Evolutionary conservation across 2,797 vertebrate species (phyloP).

Genomic region (Sebastes oblongus): DNA sequence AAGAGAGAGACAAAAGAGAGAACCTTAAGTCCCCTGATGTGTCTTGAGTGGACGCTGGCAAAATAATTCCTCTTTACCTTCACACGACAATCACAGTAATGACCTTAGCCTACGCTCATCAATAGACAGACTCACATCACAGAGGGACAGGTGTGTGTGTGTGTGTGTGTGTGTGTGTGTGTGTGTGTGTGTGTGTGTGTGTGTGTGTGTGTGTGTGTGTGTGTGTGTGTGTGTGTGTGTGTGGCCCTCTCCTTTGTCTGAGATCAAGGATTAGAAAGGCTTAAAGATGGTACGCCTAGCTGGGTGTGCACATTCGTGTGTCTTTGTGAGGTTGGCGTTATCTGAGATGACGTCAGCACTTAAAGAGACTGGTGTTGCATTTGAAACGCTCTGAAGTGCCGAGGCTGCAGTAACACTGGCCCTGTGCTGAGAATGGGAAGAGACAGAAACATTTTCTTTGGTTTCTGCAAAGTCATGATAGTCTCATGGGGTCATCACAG

Average conservation of each 20-base stretch:
- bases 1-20: constrained; percentile 34
- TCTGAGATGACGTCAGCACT: constrained; percentile 45
- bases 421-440: neutral
- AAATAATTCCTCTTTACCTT: constrained; percentile 65
- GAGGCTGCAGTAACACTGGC: neutral
- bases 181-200: neutral
- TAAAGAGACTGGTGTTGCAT: constrained; percentile 21
- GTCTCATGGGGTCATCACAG: neutral
- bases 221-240: constrained; percentile 9
- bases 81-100: constrained; percentile 53
- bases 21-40: constrained; percentile 41
- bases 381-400: constrained; percentile 8
- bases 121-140: constrained; percentile 30
- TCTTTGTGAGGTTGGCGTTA: constrained; percentile 42
- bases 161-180: neutral
- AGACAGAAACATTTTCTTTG: neutral
- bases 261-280: constrained; percentile 64
- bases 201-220: neutral
- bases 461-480: constrained; percentile 12
- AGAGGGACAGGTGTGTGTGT: constrained; percentile 8
- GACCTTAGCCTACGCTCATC: constrained; percentile 52
- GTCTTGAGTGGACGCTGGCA: constrained; percentile 51
- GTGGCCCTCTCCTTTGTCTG: constrained; percentile 35
- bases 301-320: constrained; percentile 23
- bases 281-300: constrained; percentile 45